Evolutionary conservation across 2,888 invertebrate genomes (phyloP).

Genomic region (Byasa hedistus): DNA sequence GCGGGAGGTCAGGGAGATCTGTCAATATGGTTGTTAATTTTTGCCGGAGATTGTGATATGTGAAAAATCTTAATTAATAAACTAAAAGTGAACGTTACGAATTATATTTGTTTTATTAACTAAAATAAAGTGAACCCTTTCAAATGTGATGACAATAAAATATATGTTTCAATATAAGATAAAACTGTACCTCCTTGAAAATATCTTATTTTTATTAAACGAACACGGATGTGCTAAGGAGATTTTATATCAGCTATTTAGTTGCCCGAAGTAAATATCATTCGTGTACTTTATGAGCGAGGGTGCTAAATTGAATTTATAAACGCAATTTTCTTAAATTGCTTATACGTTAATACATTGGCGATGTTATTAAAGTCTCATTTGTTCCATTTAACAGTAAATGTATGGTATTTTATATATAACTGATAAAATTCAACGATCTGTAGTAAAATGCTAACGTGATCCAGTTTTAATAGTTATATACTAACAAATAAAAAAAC

Average conservation of each 20-base stretch:
- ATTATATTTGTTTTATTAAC: too few species aligned
- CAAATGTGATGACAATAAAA: not conserved
- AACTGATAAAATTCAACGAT: not conserved
- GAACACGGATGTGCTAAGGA: slow-evolving; percentile 4
- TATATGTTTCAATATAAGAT: not conserved
- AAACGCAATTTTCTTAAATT: slow-evolving; percentile 12
- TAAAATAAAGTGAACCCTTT: too few species aligned
- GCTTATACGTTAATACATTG: not conserved
- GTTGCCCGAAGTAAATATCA: slow-evolving; percentile 13
- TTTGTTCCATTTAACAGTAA: not conserved
- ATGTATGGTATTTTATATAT: not conserved
- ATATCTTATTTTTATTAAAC: slow-evolving; percentile 4
- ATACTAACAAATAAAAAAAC: too few species aligned
- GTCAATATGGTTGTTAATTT: too few species aligned
- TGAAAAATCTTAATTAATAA: too few species aligned
- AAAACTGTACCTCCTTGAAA: not conserved
- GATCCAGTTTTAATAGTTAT: too few species aligned
- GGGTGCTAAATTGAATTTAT: slow-evolving; percentile 16
- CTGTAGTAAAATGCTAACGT: too few species aligned
- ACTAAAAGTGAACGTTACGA: too few species aligned
- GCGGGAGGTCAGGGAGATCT: too few species aligned
- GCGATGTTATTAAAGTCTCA: not conserved
- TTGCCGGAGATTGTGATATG: too few species aligned
- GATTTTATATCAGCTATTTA: slow-evolving; percentile 24
- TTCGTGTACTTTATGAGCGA: slow-evolving; percentile 12